Evolutionary conservation across 1,140 invertebrate genomes (phyloP).

Genomic region (Neodiprion pinetum): DNA sequence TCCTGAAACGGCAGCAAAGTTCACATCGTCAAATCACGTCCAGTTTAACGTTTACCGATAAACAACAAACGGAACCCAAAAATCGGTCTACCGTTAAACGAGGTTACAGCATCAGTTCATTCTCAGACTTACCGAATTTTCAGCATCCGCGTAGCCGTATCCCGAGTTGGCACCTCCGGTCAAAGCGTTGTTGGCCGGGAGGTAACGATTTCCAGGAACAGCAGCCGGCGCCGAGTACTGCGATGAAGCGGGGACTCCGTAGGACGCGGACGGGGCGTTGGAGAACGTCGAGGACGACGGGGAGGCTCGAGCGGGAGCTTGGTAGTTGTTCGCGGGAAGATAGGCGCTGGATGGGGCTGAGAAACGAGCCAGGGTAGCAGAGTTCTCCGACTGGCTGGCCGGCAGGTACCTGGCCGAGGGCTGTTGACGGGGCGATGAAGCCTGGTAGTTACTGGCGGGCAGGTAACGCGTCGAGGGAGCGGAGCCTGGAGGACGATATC

Average conservation of each 20-base stretch:
- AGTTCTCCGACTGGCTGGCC: background rate
- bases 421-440: background rate
- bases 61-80: background rate
- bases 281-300: background rate
- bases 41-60: background rate
- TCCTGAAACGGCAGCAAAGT: slow-evolving; percentile 49
- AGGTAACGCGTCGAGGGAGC: slow-evolving; percentile 26
- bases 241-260: background rate
- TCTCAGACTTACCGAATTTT: background rate
- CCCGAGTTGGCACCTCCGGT: background rate
- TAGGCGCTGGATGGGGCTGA: background rate
- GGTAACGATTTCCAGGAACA: background rate
- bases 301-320: background rate
- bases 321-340: background rate
- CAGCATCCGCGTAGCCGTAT: background rate
- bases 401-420: background rate
- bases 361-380: background rate
- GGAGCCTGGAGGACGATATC: slow-evolving; percentile 37
- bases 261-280: background rate
- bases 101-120: background rate
- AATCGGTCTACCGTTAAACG: no score
- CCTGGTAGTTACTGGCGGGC: slow-evolving; percentile 15
- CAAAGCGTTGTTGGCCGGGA: background rate
- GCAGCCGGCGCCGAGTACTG: background rate
- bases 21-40: slow-evolving; percentile 15